Conservation (phyloP, 2,888 invertebrate species). For the Euphydryas editha region DNA sequence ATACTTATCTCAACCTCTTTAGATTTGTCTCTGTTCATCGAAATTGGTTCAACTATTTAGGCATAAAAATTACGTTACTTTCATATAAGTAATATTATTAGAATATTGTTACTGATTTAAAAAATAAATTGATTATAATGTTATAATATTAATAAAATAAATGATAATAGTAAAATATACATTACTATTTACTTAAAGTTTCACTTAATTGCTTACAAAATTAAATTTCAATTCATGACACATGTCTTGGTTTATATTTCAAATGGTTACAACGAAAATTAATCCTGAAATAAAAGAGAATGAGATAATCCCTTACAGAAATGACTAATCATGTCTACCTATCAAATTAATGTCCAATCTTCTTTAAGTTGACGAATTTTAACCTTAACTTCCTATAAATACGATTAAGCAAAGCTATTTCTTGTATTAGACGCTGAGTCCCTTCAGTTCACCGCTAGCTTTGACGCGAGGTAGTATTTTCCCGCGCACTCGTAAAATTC, state of each 20-base stretch:
- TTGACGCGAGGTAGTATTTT: slow-evolving; percentile 56
- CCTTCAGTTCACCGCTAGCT: slow-evolving; percentile 67
- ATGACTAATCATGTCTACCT: background rate
- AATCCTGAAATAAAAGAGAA: background rate
- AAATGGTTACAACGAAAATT: background rate
- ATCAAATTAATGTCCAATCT: background rate
- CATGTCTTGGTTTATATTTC: background rate
- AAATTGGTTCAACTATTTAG: too few relatives aligned
- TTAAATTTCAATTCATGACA: background rate
- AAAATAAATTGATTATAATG: too few relatives aligned
- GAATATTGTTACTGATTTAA: too few relatives aligned
- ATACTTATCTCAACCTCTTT: too few relatives aligned
- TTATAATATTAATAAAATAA: too few relatives aligned
- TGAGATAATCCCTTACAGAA: background rate
- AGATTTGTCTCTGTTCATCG: too few relatives aligned
- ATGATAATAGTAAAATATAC: too few relatives aligned
- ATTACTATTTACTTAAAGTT: too few relatives aligned
- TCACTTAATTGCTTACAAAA: too few relatives aligned
- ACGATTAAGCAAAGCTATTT: slow-evolving; percentile 23
- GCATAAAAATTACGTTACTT: too few relatives aligned
- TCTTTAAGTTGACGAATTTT: background rate
- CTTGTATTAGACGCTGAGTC: slow-evolving; percentile 44
- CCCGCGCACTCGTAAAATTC: slow-evolving; percentile 40
- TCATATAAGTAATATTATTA: too few relatives aligned
- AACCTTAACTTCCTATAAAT: slow-evolving; percentile 20